Evolutionary conservation across 92 coral and sea anemone genomes (phyloP), one percentile per base, ranked within the genome.

Genomic region (Epizoanthus rinbou): DNA sequence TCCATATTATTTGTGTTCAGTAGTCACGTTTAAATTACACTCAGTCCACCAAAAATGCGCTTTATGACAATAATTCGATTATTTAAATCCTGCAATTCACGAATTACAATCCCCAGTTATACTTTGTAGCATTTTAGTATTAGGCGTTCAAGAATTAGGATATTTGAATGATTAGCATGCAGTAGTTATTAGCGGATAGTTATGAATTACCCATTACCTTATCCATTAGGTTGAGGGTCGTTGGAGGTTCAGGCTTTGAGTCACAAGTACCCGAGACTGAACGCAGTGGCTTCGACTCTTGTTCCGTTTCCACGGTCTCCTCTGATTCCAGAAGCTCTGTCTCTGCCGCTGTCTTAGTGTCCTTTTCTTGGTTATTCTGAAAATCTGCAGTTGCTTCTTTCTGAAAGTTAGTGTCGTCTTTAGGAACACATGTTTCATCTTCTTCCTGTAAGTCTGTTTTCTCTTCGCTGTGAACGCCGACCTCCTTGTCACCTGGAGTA

Each of bases 221-320:
- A 78, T 78, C 43, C 45, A 69, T 78, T 78, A 78, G 69, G 71
- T 69, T 69, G 39, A 78, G 82, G 8, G 71, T 62, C 82, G 69
- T 78, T 22, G 82, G 82, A 78, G 37, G 71, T 62, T 78, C 41
- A 37, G 70, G 82, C 64, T 78, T 78, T 78, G 71, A 78, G 23
- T 78, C 82, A 37, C 57, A 60, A 35, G 5, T 41, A 54, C 57
- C 80, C 53, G 80, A 28, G 14, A 24, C 35, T 39, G 47, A 54
- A 9, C 47, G 8, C 18, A 19, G 85, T 25, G 67, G 79, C 14
- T n/a, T 37, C 54, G 15, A 23, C 37, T 60, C 71, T 54, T 35
- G 50, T 47, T 60, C 21, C 13, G 62, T 54, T 75, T 57, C 3
- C 43, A 9, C 56, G 47, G 41, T 58, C 75, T 80, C 43, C 6